Conservation (phyloP, 2,888 invertebrate genomes). For the Barypeithes pellucidus region DNA sequence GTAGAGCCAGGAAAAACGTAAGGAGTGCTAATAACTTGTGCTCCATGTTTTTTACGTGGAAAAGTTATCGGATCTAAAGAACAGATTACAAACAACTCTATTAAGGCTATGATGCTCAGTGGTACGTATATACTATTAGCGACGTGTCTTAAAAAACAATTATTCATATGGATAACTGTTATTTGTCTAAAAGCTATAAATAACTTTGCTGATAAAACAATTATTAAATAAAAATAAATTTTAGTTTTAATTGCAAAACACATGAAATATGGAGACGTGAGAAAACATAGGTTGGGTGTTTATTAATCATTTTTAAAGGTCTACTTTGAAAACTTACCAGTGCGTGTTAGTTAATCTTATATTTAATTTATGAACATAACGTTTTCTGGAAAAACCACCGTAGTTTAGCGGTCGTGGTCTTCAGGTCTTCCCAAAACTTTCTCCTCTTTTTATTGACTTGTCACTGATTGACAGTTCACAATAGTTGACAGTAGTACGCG, state of each 20-base stretch:
- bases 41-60: conserved; percentile 4
- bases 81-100: neutral
- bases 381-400: neutral
- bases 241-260: conserved; percentile 1
- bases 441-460: too few relatives aligned
- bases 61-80: neutral
- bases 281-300: neutral
- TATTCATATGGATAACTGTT: conserved; percentile 12
- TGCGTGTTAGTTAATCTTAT: neutral
- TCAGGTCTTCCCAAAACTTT: neutral
- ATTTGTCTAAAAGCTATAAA: conserved; percentile 7
- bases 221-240: conserved; percentile 6
- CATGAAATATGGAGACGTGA: neutral
- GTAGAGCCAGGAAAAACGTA: conserved; percentile 55
- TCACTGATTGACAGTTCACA: neutral
- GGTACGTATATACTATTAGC: neutral
- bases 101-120: neutral
- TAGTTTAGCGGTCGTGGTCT: neutral
- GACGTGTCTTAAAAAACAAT: conserved; percentile 10
- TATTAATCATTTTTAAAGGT: neutral
- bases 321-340: conserved; percentile 8
- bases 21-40: neutral
- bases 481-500: too few relatives aligned
- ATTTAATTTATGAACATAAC: neutral
- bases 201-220: conserved; percentile 8